Base-by-base conservation (phyloP, 2,888 invertebrate species). In the Macaria liturata region DNA sequence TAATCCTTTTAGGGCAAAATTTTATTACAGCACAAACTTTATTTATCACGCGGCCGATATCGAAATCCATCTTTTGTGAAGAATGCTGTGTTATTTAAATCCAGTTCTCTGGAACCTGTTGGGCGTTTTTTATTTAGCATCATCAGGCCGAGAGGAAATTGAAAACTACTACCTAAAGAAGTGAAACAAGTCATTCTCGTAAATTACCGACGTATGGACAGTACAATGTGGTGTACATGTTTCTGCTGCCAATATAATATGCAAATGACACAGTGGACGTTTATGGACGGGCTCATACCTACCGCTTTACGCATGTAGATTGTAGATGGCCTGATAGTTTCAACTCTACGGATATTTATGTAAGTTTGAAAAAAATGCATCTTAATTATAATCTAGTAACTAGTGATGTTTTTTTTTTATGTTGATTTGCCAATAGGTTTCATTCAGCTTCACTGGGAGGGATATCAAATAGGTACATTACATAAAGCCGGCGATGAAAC, bases 1-100 rank as follows among this genome's bases (percentile, higher is more conserved):
- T 64, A 61, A 52, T 46, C 64, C 64, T 62, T 65, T 57, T 65
- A 65, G 54, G 67, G 65, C 57, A 61, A 59, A 58, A 60, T 62
- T 61, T 62, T 67, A 67, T 58, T 59, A 57, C 59, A n/a, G 32
- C 44, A 56, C 57, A 34, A 43, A 50, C 53, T 59, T 54, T 60
- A 56, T 62, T 59, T 59, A 66, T 64, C 46, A 43, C 43, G 56
- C 52, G 46, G 31, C 54, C 52, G 54, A 61, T 57, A 62, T 60
- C 59, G 54, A 59, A 63, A 62, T 52, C 49, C 32, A 61, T 64
- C 49, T 64, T 51, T 61, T 57, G 43, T 54, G 54, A 61, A 59
- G 49, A 64, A 64, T 64, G 61, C 55, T 9, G 61, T 57, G 46
- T 55, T 57, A 51, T 54, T 48, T 43, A 47, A 45, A 54, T 54